Evolutionary conservation across 2,888 invertebrate species (phyloP), one percentile per base, ranked within the genome.

Genomic region (Aporophyla lueneburgensis): DNA sequence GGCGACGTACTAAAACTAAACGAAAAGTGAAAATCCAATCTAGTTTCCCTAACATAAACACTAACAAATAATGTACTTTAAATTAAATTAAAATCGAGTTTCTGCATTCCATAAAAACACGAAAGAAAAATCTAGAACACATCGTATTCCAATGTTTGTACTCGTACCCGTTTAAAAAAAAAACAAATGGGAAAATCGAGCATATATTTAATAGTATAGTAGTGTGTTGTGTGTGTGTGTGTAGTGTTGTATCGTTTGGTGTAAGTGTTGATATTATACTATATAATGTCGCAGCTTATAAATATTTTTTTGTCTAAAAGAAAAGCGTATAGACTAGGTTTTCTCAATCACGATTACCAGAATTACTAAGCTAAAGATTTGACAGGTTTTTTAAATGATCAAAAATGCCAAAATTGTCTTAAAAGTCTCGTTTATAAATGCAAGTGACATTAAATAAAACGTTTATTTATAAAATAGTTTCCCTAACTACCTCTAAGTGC

Each of bases 41-140:
- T 46, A 53, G 24, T 67, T 67, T 51, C 54, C 7, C 46, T n/a
- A 62, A 81, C 43, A 27, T 51, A 81, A 81, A 81, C 19, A 51
- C 0, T 49, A 63, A 54, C 43, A 53, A 14, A 6, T 54, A 27
- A 19, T 2, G 2, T n/a, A 24, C 67, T 81, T 40, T 14, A 46
- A 43, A 21, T 46, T 0, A 14, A 62, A 58, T 56, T 63, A 56
- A 62, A 67, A 56, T 51, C 40, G n/a, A 53, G 33, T 24, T 46
- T 5, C 61, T 62, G 0, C 54, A 49, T 21, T 16, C 12, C 16
- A 49, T 19, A 49, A 10, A 7, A 62, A 43, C 21, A 21, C n/a
- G 2, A 54, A 51, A 12, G 43, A n/a, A 24, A 67, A 16, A 53
- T 9, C 46, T 10, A n/a, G 0, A 40, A 21, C 21, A 24, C 0